Base-by-base conservation (phyloP, 2,888 invertebrate genomes). In the Parasteatoda lunata region DNA sequence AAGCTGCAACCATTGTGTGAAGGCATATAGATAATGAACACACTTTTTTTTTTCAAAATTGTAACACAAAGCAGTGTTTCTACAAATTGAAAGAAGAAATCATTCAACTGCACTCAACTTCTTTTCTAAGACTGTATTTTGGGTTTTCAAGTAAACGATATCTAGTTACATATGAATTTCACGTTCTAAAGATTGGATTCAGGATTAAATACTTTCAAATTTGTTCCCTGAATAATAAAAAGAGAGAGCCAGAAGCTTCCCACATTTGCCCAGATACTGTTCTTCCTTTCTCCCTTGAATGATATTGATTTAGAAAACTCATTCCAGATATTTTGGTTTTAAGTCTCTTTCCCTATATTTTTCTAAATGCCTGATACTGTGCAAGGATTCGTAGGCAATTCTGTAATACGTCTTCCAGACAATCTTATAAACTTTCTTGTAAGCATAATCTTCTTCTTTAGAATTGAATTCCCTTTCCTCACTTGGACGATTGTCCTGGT, bases 211-310 rank as follows among this genome's bases (percentile, higher is more conserved):
- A 59, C 59, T 59, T 59, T n/a, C 59, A 59, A 9, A 59, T 59
- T 59, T 59, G 59, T 59, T 59, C 59, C 59, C n/a, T 59, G 59
- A 59, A 59, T 59, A 59, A 59, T 59, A 59, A 59, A n/a, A 59
- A 59, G 9, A 30, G 30, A 13, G 59, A 11, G 59, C 59, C 59
- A n/a, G 59, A 59, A 59, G 59, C 9, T 13, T 59, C 59, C n/a
- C 59, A 59, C 4, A 54, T 54, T 59, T 59, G 9, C 59, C 59
- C 5, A 59, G 9, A 13, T 59, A 4, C n/a, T 59, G n/a, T 13
- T n/a, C 8, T 59, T 59, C 9, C 59, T 59, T 59, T 59, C 59
- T 59, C 59, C 59, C n/a, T 59, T 59, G n/a, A n/a, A 59, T 13
- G 9, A 59, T 59, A 59, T 59, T 59, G 59, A 59, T 59, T 59